Percentiles rank a stretch among this genome's conserved stretches.
phyloP scores from a whole-genome alignment of 2,888 invertebrate genomes.

The Stenodema calcarata region DNA sequence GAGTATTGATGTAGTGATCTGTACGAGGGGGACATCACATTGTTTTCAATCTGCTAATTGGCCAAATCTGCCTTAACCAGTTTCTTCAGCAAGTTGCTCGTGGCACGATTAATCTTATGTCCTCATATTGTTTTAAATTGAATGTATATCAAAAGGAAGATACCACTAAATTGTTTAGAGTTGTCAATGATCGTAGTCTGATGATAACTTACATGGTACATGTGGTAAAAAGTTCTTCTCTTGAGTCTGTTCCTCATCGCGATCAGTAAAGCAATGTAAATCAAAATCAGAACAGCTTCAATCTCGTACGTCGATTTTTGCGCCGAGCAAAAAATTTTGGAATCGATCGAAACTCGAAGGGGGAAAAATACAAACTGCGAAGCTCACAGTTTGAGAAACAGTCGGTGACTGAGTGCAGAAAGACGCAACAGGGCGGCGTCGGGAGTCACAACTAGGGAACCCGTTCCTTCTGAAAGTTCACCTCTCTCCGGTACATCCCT shows the following conservation, averaged over 20 bases:
- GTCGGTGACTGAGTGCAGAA: not conserved
- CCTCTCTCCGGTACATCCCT: not conserved
- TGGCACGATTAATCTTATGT: too few species aligned
- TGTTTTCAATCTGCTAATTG: too few species aligned
- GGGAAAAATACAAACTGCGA: not conserved
- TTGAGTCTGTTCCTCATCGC: constrained; percentile 35
- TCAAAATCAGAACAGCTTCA: not conserved
- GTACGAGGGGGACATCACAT: too few species aligned
- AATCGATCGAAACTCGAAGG: not conserved
- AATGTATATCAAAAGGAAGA: too few species aligned
- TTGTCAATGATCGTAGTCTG: too few species aligned
- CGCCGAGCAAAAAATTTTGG: not conserved
- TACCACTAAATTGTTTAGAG: too few species aligned
- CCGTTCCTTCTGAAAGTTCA: not conserved
- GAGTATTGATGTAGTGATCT: too few species aligned
- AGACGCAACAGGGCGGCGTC: not conserved
- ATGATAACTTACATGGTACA: constrained; percentile 26
- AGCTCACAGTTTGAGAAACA: not conserved
- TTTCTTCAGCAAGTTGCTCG: too few species aligned
- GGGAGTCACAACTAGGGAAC: not conserved
- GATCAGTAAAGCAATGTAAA: not conserved
- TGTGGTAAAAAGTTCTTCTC: constrained; percentile 37
- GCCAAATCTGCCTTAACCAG: too few species aligned
- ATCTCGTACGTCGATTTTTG: not conserved
- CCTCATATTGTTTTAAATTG: too few species aligned